Conservation (phyloP, 1,140 invertebrate genomes). For the Bombus breviceps region DNA sequence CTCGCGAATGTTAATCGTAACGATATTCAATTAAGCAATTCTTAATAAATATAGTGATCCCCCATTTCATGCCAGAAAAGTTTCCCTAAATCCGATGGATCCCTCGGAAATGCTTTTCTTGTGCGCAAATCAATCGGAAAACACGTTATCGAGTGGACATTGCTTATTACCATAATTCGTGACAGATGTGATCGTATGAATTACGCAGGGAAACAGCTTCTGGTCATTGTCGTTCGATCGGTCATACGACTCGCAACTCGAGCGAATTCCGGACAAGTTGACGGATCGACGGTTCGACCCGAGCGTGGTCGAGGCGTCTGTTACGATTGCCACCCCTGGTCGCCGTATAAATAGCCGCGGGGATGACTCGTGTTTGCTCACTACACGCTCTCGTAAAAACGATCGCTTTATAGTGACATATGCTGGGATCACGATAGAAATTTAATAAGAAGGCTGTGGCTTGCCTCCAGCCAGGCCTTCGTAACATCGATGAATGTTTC, state of each 20-base stretch:
- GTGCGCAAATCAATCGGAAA: neutral
- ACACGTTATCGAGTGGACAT: constrained; percentile 4
- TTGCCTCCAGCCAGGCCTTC: neutral
- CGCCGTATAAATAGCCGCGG: constrained; percentile 20
- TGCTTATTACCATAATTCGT: constrained; percentile 56
- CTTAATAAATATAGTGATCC: neutral
- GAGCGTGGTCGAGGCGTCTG: constrained; percentile 18
- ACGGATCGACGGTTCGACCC: constrained; percentile 49
- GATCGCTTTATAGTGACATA: constrained; percentile 31
- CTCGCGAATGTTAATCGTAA: neutral
- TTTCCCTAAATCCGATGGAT: neutral
- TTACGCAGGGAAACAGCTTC: constrained; percentile 45
- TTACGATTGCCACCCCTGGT: neutral
- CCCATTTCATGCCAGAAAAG: constrained; percentile 10
- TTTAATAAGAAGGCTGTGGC: constrained; percentile 39
- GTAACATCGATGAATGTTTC: constrained; percentile 25
- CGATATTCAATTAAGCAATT: neutral
- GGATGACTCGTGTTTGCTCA: constrained; percentile 10
- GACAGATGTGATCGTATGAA: constrained; percentile 58
- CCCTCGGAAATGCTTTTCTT: neutral
- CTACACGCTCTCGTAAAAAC: constrained; percentile 23
- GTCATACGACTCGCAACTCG: constrained; percentile 48
- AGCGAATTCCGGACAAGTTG: constrained; percentile 49
- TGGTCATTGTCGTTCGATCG: constrained; percentile 29
- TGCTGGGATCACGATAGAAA: constrained; percentile 36